Conservation (phyloP, 2,113 vertebrate genomes). For the Orientallactaga bullata region DNA sequence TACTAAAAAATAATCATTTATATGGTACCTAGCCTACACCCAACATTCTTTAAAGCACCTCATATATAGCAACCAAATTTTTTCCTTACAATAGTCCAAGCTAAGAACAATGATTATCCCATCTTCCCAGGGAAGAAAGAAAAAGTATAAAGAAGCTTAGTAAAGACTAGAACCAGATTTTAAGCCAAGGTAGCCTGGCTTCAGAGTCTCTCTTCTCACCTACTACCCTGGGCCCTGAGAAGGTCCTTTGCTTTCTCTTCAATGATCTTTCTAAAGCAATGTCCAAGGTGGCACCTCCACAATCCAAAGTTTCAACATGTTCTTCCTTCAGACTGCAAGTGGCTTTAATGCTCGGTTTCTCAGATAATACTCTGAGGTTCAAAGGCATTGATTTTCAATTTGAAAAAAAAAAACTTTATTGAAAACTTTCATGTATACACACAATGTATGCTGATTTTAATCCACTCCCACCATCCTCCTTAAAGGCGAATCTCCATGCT, state of each 20-base stretch:
- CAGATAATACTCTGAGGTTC: not conserved
- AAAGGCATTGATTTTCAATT: not conserved
- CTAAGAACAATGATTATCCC: constrained; percentile 10
- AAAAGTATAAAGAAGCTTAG: not conserved
- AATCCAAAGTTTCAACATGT: not conserved
- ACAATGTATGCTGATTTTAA: too few relatives aligned
- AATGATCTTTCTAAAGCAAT: not conserved
- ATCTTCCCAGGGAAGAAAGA: constrained; percentile 30
- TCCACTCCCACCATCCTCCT: too few relatives aligned
- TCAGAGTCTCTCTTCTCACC: not conserved
- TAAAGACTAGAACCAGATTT: constrained; percentile 16
- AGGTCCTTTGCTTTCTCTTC: not conserved
- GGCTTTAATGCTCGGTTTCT: not conserved
- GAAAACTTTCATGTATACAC: too few relatives aligned
- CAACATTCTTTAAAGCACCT: constrained; percentile 14
- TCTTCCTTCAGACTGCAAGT: not conserved
- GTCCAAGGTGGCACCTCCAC: not conserved
- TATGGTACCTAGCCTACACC: not conserved
- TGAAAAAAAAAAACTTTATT: too few relatives aligned
- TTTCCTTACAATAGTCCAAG: not conserved
- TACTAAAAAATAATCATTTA: constrained; percentile 39
- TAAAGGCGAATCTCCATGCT: too few relatives aligned
- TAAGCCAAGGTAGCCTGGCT: not conserved
- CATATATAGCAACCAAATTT: not conserved
- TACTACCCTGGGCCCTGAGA: not conserved